Evolutionary conservation across 2,113 vertebrate species (phyloP).

Genomic region (Rhagologus leucostigma): DNA sequence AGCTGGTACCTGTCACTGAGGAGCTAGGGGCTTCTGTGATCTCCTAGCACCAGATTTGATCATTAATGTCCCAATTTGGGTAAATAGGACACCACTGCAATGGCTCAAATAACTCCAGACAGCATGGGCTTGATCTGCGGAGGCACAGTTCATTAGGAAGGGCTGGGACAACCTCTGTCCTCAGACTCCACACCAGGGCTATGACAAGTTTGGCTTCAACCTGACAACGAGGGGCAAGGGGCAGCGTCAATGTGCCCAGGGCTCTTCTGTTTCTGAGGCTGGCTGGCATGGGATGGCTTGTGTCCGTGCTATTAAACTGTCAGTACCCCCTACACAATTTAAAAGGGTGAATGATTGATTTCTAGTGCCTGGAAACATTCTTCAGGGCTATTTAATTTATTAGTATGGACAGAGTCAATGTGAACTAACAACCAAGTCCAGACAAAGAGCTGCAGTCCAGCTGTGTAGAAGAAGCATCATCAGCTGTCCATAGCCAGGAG

Average conservation of each 20-base stretch:
- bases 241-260: neutral
- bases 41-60: neutral
- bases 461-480: neutral
- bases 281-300: neutral
- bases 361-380: constrained; percentile 33
- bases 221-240: neutral
- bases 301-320: neutral
- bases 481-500: neutral
- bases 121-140: neutral
- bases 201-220: neutral
- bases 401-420: neutral
- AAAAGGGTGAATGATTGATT: constrained; percentile 37
- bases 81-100: neutral
- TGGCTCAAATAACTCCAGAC: neutral
- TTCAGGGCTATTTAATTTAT: constrained; percentile 15
- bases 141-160: neutral
- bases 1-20: neutral
- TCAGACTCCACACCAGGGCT: neutral
- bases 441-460: neutral
- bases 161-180: neutral
- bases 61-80: neutral
- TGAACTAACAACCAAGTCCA: neutral
- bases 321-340: neutral
- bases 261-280: neutral
- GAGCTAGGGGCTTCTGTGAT: neutral